Percentiles rank a stretch among this genome's conserved stretches.
These are phyloP conservation scores for Crax fasciolata DNA, from an alignment of 2,797 vertebrate genomes.

Conservation along the genomic window DNA sequence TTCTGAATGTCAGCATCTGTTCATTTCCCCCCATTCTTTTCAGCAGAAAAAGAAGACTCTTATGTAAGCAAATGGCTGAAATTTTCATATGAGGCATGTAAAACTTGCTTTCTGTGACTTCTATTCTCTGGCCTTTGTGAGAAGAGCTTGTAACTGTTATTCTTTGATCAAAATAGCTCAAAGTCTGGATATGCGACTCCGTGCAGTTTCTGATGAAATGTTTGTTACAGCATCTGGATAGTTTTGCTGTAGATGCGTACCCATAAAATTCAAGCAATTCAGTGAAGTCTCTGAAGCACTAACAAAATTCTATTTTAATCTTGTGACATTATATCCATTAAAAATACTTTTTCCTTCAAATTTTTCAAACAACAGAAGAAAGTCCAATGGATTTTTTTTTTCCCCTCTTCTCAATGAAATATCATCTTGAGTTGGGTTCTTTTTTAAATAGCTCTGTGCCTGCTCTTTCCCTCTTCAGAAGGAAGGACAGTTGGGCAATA, in stretches of 20 bases:
- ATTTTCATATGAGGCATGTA: neutral
- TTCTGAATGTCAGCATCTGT: constrained; percentile 5
- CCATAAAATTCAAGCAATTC: neutral
- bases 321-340: neutral
- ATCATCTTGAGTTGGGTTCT: neutral
- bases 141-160: neutral
- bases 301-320: neutral
- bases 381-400: neutral
- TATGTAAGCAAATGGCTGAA: neutral
- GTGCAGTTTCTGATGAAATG: neutral
- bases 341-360: neutral
- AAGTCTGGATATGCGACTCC: neutral
- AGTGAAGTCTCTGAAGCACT: neutral
- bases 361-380: neutral
- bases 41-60: neutral
- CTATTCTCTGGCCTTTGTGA: neutral
- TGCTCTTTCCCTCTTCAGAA: neutral
- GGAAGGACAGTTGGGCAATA: neutral
- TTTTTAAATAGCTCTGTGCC: neutral
- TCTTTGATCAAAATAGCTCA: neutral
- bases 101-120: neutral
- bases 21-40: constrained; percentile 23
- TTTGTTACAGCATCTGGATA: constrained; percentile 1
- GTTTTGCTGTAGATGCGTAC: neutral
- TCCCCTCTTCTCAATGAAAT: neutral